A percentile compares a stretch with the other conserved stretches of the same genome.
Evolutionary conservation across 2,797 vertebrate species (phyloP).

Genomic region (Anguilla obscura): DNA sequence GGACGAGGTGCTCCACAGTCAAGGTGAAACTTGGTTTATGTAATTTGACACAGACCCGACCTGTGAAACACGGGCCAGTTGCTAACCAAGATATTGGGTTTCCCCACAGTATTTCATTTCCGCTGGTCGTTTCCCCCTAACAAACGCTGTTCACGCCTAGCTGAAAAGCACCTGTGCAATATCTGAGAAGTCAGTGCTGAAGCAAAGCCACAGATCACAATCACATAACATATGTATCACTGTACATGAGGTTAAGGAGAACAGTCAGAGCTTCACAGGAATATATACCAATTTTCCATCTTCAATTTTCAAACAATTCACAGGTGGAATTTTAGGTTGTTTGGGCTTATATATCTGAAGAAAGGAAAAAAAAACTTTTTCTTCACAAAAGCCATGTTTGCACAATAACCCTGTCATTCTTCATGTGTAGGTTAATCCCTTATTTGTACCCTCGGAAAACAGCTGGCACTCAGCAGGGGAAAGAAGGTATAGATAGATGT

Average conservation of each 20-base stretch:
- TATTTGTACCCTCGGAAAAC: not conserved
- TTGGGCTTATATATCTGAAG: not conserved
- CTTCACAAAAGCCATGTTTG: not conserved
- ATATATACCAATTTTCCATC: not conserved
- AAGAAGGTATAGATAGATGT: not conserved
- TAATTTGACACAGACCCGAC: not conserved
- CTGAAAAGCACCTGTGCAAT: no score
- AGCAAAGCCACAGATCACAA: not conserved
- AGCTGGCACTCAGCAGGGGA: not conserved
- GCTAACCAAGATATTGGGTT: not conserved
- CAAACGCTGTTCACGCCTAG: not conserved
- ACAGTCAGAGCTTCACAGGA: not conserved
- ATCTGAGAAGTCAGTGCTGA: not conserved
- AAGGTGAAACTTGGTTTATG: not conserved
- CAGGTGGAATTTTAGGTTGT: not conserved
- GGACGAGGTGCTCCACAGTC: not conserved
- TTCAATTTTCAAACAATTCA: not conserved
- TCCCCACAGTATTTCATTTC: not conserved
- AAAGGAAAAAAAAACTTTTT: not conserved
- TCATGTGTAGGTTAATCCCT: not conserved
- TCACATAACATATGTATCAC: not conserved
- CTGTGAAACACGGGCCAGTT: not conserved
- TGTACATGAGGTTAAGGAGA: no score
- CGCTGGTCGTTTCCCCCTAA: not conserved
- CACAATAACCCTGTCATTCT: not conserved